Conservation (phyloP, 1,140 invertebrate species). For the Geopemphigus sp. region DNA sequence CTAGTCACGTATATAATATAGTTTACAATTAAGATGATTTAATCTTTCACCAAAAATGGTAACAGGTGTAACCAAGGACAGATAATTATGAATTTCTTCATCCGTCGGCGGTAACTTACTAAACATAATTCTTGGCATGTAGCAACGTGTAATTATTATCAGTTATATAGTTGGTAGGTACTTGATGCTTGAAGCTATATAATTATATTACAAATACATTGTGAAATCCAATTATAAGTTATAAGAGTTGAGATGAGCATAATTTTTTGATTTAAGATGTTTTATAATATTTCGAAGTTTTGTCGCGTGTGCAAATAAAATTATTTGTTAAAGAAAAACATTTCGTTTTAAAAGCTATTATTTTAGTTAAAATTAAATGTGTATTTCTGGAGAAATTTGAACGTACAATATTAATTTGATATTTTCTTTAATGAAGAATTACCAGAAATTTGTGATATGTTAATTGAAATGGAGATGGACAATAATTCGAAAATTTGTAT, state of each 20-base stretch:
- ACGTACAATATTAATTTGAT: too few species aligned
- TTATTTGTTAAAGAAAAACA: too few species aligned
- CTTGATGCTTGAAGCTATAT: background rate
- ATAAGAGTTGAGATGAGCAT: background rate
- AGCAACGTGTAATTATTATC: slow-evolving; percentile 12
- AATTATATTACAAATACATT: background rate
- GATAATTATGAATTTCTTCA: background rate
- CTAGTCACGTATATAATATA: slow-evolving; percentile 1
- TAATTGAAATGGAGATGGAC: too few species aligned
- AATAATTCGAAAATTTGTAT: too few species aligned
- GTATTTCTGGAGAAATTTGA: too few species aligned
- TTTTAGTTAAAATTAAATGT: too few species aligned
- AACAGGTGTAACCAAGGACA: slow-evolving; percentile 1
- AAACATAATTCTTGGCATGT: background rate
- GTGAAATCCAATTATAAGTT: background rate
- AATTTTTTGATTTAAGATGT: too few species aligned
- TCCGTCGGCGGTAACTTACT: background rate
- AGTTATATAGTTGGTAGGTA: background rate
- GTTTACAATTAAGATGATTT: background rate
- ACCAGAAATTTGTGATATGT: too few species aligned
- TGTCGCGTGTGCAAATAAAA: too few species aligned
- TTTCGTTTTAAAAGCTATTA: too few species aligned
- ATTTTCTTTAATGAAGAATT: too few species aligned
- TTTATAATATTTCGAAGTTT: too few species aligned
- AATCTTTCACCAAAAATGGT: slow-evolving; percentile 20